Evolutionary conservation across 2,797 vertebrate species (phyloP).

Genomic region (Huso huso): DNA sequence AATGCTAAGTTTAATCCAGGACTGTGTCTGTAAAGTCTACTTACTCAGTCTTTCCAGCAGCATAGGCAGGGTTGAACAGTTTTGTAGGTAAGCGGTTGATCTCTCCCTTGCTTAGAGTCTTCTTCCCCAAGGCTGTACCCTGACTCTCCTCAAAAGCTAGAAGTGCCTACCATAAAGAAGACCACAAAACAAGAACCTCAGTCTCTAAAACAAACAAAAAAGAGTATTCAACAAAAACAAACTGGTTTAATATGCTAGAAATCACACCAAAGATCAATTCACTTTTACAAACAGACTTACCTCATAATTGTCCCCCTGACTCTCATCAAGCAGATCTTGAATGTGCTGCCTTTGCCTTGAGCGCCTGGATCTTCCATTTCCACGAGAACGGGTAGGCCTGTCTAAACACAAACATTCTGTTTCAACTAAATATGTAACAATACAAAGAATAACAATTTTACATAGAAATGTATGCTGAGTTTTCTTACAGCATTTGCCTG

Average conservation of each 20-base stretch:
- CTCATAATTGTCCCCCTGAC: conserved; percentile 59
- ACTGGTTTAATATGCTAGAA: background rate
- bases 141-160: conserved; percentile 62
- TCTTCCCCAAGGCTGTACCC: conserved; percentile 49
- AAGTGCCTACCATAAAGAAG: conserved; percentile 43
- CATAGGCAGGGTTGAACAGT: conserved; percentile 33
- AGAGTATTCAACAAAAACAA: background rate
- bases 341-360: conserved; percentile 25
- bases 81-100: conserved; percentile 61
- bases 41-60: conserved; percentile 51
- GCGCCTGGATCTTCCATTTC: background rate
- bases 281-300: conserved; percentile 25
- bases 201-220: background rate
- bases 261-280: too few species aligned
- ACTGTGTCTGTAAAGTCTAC: conserved; percentile 23
- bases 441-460: background rate
- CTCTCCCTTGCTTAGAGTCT: conserved; percentile 42
- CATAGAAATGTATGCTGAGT: too few species aligned
- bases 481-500: too few species aligned
- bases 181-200: background rate
- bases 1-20: background rate
- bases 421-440: conserved; percentile 7
- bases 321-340: conserved; percentile 29
- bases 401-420: conserved; percentile 7
- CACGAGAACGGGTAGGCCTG: conserved; percentile 8